Percentiles rank a stretch among this genome's conserved stretches.
These are phyloP conservation scores for Lochmaea capreae DNA, from an alignment of 2,888 invertebrate species.

Conservation along the genomic window DNA sequence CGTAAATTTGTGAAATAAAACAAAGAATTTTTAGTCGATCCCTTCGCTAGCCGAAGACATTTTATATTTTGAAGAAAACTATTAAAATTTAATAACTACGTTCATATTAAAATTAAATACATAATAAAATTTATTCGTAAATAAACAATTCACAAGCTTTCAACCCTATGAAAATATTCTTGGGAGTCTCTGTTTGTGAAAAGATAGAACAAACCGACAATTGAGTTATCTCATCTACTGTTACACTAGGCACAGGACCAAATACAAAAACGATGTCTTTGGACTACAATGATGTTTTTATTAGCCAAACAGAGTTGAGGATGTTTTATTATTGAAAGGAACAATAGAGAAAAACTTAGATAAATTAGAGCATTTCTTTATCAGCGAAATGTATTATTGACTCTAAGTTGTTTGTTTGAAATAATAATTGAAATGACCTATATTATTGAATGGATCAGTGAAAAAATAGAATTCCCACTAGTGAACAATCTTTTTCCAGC, in stretches of 20 bases:
- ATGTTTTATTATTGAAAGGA: not conserved
- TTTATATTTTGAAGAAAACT: no score
- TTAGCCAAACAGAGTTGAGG: not conserved
- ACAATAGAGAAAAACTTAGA: not conserved
- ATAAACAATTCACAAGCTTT: no score
- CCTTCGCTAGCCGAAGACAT: no score
- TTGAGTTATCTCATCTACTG: constrained; percentile 42
- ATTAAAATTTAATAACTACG: no score
- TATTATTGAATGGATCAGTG: no score
- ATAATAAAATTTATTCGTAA: no score
- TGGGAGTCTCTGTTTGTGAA: constrained; percentile 3
- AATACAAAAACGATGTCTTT: constrained; percentile 24
- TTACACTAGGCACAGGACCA: constrained; percentile 25
- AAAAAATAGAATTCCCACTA: no score
- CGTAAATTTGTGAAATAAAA: no score
- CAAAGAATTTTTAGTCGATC: no score
- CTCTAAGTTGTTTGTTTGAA: not conserved
- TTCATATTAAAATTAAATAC: no score
- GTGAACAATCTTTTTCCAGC: no score
- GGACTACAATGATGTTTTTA: constrained; percentile 17
- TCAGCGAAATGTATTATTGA: not conserved
- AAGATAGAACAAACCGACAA: constrained; percentile 27
- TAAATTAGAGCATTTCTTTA: not conserved
- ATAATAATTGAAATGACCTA: constrained; percentile 19
- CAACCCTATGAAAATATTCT: not conserved